These are phyloP conservation scores for Pampus argenteus DNA, from an alignment of 2,797 vertebrate species.

Conservation along the genomic window DNA sequence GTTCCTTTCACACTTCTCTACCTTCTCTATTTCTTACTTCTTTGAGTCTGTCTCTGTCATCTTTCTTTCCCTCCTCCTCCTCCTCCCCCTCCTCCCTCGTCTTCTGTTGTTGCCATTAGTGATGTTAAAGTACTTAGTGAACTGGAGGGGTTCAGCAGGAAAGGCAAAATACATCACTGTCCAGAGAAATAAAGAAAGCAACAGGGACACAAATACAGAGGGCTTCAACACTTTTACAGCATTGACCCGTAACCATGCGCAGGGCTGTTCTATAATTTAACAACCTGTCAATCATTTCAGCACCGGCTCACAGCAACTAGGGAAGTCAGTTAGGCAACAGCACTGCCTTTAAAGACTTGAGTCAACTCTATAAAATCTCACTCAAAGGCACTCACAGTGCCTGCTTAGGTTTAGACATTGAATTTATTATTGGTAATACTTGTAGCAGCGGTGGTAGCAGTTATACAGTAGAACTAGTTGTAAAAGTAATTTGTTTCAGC, in stretches of 20 bases:
- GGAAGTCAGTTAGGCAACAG: slow-evolving; percentile 15
- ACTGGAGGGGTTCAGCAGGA: slow-evolving; percentile 38
- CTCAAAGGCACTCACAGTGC: background rate
- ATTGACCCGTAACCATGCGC: slow-evolving; percentile 60
- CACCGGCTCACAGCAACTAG: slow-evolving; percentile 34
- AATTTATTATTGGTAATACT: background rate
- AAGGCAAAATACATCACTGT: slow-evolving; percentile 61
- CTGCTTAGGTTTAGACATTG: background rate
- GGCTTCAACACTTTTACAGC: slow-evolving; percentile 54
- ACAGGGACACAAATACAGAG: slow-evolving; percentile 35
- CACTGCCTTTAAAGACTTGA: slow-evolving; percentile 29
- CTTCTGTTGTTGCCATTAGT: slow-evolving; percentile 56
- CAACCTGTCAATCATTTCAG: slow-evolving; percentile 70
- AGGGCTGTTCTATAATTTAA: slow-evolving; percentile 62
- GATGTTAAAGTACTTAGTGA: slow-evolving; percentile 66
- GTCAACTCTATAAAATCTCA: slow-evolving; percentile 17
- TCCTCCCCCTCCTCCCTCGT: slow-evolving; percentile 7
- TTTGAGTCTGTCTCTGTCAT: background rate
- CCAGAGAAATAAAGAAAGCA: slow-evolving; percentile 59
- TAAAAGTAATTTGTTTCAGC: background rate
- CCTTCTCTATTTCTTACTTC: slow-evolving; percentile 7
- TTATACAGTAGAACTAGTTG: background rate
- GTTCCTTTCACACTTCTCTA: slow-evolving; percentile 23
- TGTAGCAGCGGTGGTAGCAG: background rate
- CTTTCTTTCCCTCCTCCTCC: slow-evolving; percentile 1